Conservation (phyloP, 2,888 invertebrate genomes). For the Clanis bilineata region DNA sequence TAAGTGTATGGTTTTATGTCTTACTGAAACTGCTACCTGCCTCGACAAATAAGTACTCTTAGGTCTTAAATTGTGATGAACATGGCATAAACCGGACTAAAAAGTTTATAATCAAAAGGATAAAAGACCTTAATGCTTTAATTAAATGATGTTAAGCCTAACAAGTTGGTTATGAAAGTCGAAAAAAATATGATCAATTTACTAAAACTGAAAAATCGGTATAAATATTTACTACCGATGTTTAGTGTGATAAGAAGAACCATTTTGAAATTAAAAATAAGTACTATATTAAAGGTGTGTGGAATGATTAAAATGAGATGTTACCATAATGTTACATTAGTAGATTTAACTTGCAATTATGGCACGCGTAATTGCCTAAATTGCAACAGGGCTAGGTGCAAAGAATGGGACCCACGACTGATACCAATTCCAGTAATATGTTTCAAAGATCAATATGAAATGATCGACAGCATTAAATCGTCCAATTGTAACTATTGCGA, state of each 20-base stretch:
- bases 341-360: no score
- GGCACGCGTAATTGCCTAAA: no score
- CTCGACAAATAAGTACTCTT: neutral
- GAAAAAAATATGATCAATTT: neutral
- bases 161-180: neutral
- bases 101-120: neutral
- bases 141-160: neutral
- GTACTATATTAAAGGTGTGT: neutral
- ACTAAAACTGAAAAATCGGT: neutral
- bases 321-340: no score
- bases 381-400: no score
- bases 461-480: no score
- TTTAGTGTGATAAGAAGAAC: neutral
- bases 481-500: no score
- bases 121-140: neutral
- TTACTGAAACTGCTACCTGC: no score
- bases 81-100: neutral
- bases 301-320: neutral
- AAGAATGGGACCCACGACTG: no score
- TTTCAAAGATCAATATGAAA: no score
- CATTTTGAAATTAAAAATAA: neutral
- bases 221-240: neutral
- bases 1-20: no score
- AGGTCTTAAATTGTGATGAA: neutral
- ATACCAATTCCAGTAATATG: no score